These are phyloP conservation scores for Helicolenus hilgendorfi DNA, from an alignment of 2,797 vertebrate species.

Conservation along the genomic window DNA sequence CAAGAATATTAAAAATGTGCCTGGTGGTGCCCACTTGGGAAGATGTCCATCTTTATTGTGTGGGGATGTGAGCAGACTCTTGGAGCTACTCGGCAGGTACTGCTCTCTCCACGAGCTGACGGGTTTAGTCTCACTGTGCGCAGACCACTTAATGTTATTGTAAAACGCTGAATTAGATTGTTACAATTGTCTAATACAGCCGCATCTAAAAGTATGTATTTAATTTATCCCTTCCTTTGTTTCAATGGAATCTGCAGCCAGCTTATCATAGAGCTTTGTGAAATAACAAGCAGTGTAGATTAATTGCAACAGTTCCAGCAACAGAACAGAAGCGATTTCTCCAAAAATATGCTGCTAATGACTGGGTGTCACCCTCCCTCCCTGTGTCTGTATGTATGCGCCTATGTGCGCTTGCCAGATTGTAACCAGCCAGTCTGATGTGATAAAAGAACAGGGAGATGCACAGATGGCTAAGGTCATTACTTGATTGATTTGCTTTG, in stretches of 20 bases:
- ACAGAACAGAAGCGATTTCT: constrained; percentile 56
- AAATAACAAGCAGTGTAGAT: constrained; percentile 73
- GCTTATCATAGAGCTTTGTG: constrained; percentile 53
- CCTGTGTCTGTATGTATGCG: constrained; percentile 16
- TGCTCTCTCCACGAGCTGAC: constrained; percentile 45
- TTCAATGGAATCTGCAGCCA: constrained; percentile 28
- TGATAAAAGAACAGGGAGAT: constrained; percentile 75
- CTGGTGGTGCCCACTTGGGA: constrained; percentile 65
- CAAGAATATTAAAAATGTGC: constrained; percentile 77
- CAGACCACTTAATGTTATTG: constrained; percentile 58
- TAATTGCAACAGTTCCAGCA: constrained; percentile 70
- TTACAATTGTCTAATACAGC: constrained; percentile 59
- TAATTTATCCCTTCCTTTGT: constrained; percentile 50
- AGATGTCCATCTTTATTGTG: constrained; percentile 78
- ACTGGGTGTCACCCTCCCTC: constrained; percentile 56
- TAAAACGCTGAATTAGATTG: constrained; percentile 65
- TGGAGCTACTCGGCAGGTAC: constrained; percentile 62
- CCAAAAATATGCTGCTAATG: constrained; percentile 72
- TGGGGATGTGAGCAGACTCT: constrained; percentile 65
- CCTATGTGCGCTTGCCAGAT: constrained; percentile 53
- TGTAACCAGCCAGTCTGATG: constrained; percentile 71
- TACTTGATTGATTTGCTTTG: constrained; percentile 82
- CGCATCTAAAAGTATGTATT: constrained; percentile 47
- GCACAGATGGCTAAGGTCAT: constrained; percentile 83
- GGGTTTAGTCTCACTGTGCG: constrained; percentile 65